Evolutionary conservation across 2,113 vertebrate species (phyloP).

Genomic region (Phalacrocorax brasilianus): DNA sequence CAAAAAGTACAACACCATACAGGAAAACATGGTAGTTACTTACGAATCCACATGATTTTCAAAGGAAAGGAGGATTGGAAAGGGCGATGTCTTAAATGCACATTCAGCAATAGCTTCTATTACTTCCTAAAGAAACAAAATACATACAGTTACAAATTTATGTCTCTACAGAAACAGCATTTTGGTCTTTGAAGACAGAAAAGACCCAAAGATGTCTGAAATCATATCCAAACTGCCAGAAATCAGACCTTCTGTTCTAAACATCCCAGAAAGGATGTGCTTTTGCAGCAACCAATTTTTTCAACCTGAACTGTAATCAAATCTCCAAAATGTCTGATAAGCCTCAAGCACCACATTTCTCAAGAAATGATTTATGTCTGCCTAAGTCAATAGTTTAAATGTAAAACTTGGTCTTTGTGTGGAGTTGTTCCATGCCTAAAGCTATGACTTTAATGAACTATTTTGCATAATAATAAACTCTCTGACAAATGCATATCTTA

Average conservation of each 20-base stretch:
- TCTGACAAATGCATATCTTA: not conserved
- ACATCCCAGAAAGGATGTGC: not conserved
- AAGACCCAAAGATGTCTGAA: not conserved
- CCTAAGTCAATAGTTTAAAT: not conserved
- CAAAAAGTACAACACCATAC: not conserved
- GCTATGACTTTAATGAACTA: not conserved
- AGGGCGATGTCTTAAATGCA: slow-evolving; percentile 97
- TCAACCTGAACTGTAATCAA: not conserved
- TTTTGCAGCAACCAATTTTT: not conserved
- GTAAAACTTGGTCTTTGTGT: not conserved
- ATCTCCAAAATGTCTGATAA: not conserved
- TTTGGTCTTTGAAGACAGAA: not conserved
- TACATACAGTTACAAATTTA: not conserved
- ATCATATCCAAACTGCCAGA: not conserved
- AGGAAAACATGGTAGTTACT: slow-evolving; percentile 70
- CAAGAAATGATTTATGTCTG: not conserved
- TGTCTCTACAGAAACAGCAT: not conserved
- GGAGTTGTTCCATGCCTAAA: not conserved
- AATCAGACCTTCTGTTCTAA: not conserved
- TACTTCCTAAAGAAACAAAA: slow-evolving; percentile 85
- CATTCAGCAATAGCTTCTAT: slow-evolving; percentile 98
- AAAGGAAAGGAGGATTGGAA: slow-evolving; percentile 95
- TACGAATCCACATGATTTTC: slow-evolving; percentile 99
- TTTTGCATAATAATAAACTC: not conserved
- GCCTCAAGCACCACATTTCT: not conserved